Percentiles rank a stretch among this genome's conserved stretches.
Evolutionary conservation across 2,888 invertebrate species (phyloP).

Genomic region (Drosophila nigricruria): DNA sequence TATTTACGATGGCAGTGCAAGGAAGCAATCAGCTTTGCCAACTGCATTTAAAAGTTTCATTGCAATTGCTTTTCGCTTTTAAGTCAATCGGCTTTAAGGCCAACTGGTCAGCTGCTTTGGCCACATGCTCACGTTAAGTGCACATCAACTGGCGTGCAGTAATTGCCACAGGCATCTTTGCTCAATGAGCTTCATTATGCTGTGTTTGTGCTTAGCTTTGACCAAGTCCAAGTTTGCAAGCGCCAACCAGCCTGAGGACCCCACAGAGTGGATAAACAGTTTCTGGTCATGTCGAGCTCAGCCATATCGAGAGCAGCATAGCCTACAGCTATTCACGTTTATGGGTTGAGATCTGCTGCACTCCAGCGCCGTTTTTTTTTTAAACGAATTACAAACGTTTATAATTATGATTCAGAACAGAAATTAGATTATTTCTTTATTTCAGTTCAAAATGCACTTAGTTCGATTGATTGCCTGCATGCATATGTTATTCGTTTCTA

Average conservation of each 20-base stretch:
- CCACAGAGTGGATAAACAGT: constrained; percentile 36
- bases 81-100: constrained; percentile 30
- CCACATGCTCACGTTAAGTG: constrained; percentile 16
- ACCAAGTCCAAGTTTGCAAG: constrained; percentile 5
- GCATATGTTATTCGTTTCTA: constrained; percentile 16
- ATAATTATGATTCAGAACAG: constrained; percentile 5
- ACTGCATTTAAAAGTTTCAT: constrained; percentile 24
- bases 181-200: constrained; percentile 55
- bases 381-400: not conserved
- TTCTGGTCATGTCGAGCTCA: constrained; percentile 6
- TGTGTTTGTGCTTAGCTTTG: constrained; percentile 40
- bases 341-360: not conserved
- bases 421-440: constrained; percentile 17
- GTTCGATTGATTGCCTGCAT: constrained; percentile 31
- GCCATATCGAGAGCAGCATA: not conserved
- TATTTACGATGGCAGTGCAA: constrained; percentile 2
- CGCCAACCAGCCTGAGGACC: constrained; percentile 20
- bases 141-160: constrained; percentile 10
- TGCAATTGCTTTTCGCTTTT: constrained; percentile 24
- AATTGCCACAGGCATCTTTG: constrained; percentile 44
- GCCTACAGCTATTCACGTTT: not conserved
- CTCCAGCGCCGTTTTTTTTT: not conserved
- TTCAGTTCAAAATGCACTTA: constrained; percentile 17
- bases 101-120: constrained; percentile 7
- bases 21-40: constrained; percentile 3